phyloP scores from a whole-genome alignment of 2,888 invertebrate species.

The Archips xylosteana region DNA sequence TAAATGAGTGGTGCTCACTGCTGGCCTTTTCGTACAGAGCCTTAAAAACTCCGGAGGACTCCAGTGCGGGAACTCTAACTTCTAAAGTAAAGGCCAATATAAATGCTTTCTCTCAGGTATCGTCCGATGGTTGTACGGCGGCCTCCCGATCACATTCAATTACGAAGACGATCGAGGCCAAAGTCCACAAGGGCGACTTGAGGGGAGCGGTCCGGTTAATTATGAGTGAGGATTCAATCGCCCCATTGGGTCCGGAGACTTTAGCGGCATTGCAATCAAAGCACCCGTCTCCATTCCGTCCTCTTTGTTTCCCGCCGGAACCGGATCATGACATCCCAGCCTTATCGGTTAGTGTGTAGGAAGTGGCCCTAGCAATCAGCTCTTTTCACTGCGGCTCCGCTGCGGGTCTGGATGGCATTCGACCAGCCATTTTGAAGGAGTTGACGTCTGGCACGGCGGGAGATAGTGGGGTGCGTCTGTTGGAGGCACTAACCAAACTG shows the following conservation, averaged over 20 bases:
- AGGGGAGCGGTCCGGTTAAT: background rate
- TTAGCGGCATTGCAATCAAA: background rate
- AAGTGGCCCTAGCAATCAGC: background rate
- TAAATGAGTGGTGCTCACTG: too few relatives aligned
- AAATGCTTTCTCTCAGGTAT: too few relatives aligned
- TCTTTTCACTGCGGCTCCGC: background rate
- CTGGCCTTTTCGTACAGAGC: too few relatives aligned
- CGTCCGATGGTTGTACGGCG: too few relatives aligned
- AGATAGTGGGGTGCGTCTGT: background rate
- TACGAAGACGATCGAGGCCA: background rate
- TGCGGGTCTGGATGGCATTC: background rate
- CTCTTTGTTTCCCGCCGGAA: background rate
- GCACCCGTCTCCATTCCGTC: background rate
- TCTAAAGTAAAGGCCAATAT: too few relatives aligned
- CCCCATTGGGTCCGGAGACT: background rate
- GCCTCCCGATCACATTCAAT: too few relatives aligned
- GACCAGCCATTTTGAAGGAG: background rate
- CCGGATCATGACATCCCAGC: background rate
- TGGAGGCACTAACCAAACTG: background rate
- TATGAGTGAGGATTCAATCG: background rate
- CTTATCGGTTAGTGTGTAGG: background rate
- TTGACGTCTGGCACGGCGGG: background rate
- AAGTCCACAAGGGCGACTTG: background rate
- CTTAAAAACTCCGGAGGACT: too few relatives aligned
- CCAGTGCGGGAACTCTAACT: too few relatives aligned